Evolutionary conservation across 2,888 invertebrate genomes (phyloP).

Genomic region (Spisula solida): DNA sequence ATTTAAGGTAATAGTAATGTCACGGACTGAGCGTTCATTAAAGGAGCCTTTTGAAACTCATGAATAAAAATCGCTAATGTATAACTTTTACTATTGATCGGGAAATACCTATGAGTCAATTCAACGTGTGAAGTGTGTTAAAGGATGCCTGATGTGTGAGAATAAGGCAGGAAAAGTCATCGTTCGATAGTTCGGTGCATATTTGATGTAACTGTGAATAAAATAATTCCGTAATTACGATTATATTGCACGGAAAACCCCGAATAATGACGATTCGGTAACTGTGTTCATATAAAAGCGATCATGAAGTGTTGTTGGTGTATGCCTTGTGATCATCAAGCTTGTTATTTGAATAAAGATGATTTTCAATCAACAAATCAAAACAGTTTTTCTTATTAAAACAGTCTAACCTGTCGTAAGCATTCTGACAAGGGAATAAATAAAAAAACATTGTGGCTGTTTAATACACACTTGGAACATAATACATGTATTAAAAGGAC

Average conservation of each 20-base stretch:
- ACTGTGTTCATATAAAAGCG: not conserved
- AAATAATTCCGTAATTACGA: not conserved
- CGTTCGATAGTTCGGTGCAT: not conserved
- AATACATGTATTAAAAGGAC: too few species aligned
- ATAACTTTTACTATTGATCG: constrained; percentile 35
- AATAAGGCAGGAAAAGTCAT: not conserved
- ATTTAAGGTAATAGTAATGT: constrained; percentile 38
- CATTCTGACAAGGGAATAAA: too few species aligned
- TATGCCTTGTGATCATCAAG: not conserved
- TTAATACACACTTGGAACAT: too few species aligned
- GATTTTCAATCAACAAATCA: too few species aligned
- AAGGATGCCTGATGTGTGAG: not conserved
- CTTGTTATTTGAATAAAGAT: too few species aligned
- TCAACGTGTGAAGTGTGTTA: constrained; percentile 34
- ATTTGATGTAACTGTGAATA: not conserved
- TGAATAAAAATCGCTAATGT: constrained; percentile 57
- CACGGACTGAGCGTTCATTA: constrained; percentile 53
- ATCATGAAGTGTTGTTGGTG: constrained; percentile 5
- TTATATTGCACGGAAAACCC: not conserved
- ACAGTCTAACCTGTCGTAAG: too few species aligned
- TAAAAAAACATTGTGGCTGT: too few species aligned
- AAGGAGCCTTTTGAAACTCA: constrained; percentile 44
- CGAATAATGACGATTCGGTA: not conserved
- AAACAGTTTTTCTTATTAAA: too few species aligned
- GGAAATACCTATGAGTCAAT: constrained; percentile 21